Conservation (phyloP, 2,113 vertebrate genomes). For the Pedetes capensis region DNA sequence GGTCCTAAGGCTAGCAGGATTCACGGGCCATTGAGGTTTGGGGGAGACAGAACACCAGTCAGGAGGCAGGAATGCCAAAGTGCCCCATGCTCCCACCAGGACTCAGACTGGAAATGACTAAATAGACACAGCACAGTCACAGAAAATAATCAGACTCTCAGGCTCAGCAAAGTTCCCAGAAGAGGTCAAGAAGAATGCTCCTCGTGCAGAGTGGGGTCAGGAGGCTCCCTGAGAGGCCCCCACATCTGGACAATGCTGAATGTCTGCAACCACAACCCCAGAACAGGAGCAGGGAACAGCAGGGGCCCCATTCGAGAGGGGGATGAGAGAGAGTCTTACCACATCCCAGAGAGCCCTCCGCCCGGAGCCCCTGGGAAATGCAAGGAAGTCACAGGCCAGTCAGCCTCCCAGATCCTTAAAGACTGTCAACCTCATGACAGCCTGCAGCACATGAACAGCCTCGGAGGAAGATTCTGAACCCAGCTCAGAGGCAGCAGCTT, state of each 20-base stretch:
- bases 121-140: background rate
- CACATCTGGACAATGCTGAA: background rate
- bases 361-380: background rate
- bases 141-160: background rate
- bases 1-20: background rate
- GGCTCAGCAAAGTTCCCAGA: background rate
- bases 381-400: background rate
- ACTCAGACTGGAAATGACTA: background rate
- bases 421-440: background rate
- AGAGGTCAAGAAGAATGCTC: background rate
- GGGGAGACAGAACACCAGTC: background rate
- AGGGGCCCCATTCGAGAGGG: background rate
- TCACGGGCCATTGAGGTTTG: background rate
- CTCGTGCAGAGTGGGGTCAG: background rate
- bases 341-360: background rate
- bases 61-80: background rate
- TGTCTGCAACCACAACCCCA: background rate
- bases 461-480: background rate
- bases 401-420: background rate
- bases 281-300: background rate
- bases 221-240: background rate
- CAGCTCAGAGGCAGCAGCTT: background rate
- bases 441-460: background rate
- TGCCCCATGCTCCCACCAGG: background rate
- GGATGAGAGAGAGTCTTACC: no score